Conservation (phyloP, 2,797 vertebrate genomes). For the Petrocephalus schoutedeni region DNA sequence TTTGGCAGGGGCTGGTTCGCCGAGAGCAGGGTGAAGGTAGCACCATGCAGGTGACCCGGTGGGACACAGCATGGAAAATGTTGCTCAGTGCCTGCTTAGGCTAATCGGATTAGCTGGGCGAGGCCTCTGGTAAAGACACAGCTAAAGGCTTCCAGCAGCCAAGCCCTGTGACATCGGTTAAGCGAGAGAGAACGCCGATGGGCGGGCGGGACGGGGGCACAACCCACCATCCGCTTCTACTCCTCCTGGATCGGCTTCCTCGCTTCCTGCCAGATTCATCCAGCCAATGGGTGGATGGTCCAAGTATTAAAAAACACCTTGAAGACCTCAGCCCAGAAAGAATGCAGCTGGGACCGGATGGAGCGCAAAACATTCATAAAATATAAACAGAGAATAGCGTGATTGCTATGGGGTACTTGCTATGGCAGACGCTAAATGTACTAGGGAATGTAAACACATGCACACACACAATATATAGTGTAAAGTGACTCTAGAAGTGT, state of each 20-base stretch:
- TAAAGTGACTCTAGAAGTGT: not conserved
- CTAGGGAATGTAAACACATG: conserved; percentile 14
- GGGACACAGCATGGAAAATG: conserved; percentile 4
- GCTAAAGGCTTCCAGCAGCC: conserved; percentile 22
- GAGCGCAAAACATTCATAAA: not conserved
- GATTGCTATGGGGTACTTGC: conserved; percentile 8
- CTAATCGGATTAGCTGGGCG: conserved; percentile 37
- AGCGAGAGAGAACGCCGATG: not conserved
- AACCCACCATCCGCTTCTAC: not conserved
- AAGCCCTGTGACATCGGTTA: not conserved
- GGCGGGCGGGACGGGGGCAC: not conserved
- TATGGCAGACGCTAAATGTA: not conserved
- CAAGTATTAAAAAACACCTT: not conserved
- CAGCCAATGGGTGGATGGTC: not conserved
- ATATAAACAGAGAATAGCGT: not conserved
- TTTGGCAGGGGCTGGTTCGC: not conserved
- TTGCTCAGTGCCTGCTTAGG: conserved; percentile 31
- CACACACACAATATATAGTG: not conserved
- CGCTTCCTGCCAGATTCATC: not conserved
- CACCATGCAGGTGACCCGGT: not conserved
- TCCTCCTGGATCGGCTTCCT: not conserved
- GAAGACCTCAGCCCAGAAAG: not conserved
- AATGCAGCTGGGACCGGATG: not conserved
- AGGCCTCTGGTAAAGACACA: conserved; percentile 25
- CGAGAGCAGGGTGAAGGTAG: not conserved